phyloP scores from a whole-genome alignment of 1,140 invertebrate species.

The Aphelinus certus region DNA sequence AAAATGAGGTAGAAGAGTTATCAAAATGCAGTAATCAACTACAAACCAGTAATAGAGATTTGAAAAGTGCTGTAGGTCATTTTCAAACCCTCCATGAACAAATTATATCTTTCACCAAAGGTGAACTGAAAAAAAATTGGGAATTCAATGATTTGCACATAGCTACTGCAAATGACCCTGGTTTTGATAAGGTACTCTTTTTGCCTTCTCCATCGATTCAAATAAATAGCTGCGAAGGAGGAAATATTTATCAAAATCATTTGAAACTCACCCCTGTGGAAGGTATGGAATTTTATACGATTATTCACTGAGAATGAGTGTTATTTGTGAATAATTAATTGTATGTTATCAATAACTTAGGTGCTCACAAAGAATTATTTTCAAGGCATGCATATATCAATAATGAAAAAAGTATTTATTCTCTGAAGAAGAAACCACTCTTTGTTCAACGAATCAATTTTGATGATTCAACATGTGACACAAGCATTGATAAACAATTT shows the following conservation, averaged over 20 bases:
- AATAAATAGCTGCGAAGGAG: conserved; percentile 40
- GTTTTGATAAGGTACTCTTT: conserved; percentile 45
- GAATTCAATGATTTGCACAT: conserved; percentile 2
- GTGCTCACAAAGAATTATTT: conserved; percentile 52
- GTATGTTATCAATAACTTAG: conserved; percentile 35
- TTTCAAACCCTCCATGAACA: conserved; percentile 41
- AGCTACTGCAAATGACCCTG: conserved; percentile 13
- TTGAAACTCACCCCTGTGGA: conserved; percentile 54
- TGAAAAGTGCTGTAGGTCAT: conserved; percentile 41
- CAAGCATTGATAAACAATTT: conserved; percentile 37
- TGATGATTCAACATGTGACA: conserved; percentile 46
- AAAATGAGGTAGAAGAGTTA: conserved; percentile 42
- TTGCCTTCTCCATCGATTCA: conserved; percentile 53
- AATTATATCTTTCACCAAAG: conserved; percentile 11
- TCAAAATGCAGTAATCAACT: conserved; percentile 47
- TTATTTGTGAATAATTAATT: neutral
- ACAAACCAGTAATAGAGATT: conserved; percentile 46
- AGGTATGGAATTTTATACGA: conserved; percentile 36
- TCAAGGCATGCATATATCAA: conserved; percentile 41
- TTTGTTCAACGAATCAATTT: conserved; percentile 51
- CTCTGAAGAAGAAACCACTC: conserved; percentile 42
- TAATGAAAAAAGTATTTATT: conserved; percentile 37
- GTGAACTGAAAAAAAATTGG: conserved; percentile 2
- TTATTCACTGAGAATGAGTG: neutral
- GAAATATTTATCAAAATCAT: conserved; percentile 42